Evolutionary conservation across 2,113 vertebrate species (phyloP), one percentile per base, ranked within the genome.

Genomic region (Nothocercus julius): DNA sequence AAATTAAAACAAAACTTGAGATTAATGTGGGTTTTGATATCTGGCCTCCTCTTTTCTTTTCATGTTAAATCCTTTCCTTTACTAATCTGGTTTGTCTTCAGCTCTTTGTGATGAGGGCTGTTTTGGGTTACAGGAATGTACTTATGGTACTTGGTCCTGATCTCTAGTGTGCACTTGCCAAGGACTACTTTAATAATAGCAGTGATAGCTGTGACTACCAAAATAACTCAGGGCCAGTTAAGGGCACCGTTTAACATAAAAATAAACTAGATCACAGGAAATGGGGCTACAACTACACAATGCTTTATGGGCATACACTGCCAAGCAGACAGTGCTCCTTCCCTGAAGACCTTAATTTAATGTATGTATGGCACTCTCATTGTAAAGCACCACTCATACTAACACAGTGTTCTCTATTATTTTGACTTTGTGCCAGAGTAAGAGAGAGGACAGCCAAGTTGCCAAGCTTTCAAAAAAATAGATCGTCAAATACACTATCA

Each of bases 301-400:
- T 88, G 90, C 62, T 95, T 96, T 79, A 93, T 3, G 13, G 87
- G 84, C 73, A 93, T 81, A 84, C 1, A 4, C 77, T 82, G 44
- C 86, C 84, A 87, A 90, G 66, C 56, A 92, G 92, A 85, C 88
- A 95, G 77, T 13, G 92, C 58, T 64, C 44, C 18, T 94, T 77
- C 92, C 88, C 90, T 62, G 40, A 63, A 53, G 62, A 96, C 70
- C 93, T 94, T 89, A 86, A 94, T 93, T 85, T 79, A 87, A 94
- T 90, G 49, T 27, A 66, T 27, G n/a, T 45, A 63, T 66, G 77
- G 61, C 77, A 82, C 58, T 90, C 77, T 49, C 21, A 34, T 90
- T 92, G 69, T 45, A 89, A 89, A 93, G 49, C 21, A 93, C 84
- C 70, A 49, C 30, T 90, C 62, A 22, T 27, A 80, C 2, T 2